These are phyloP conservation scores for Alectura lathami DNA, from an alignment of 2,113 vertebrate genomes.

Conservation along the genomic window DNA sequence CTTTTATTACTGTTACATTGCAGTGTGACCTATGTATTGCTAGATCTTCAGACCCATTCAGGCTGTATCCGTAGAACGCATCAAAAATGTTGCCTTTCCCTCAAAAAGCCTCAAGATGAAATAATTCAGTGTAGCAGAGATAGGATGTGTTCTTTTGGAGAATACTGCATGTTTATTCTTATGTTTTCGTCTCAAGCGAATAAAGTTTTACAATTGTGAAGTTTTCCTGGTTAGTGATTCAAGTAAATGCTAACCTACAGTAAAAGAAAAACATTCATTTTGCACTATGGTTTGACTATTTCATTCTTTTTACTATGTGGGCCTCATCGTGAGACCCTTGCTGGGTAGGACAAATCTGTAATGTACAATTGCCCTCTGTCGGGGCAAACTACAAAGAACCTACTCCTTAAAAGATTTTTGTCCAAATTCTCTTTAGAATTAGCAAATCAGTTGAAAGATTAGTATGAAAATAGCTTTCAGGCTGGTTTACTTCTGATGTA, in stretches of 20 bases:
- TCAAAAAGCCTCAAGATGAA: neutral
- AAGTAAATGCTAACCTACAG: neutral
- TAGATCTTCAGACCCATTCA: neutral
- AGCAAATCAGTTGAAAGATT: neutral
- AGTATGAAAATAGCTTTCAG: neutral
- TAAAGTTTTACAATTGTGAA: neutral
- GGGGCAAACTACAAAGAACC: neutral
- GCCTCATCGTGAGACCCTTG: neutral
- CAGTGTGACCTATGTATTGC: accelerated
- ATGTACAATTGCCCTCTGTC: neutral
- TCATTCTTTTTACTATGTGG: neutral
- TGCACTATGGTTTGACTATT: neutral
- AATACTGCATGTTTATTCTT: neutral
- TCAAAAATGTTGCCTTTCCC: neutral
- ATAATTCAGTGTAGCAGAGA: neutral
- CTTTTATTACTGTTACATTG: neutral
- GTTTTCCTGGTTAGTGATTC: neutral
- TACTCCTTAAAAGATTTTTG: neutral
- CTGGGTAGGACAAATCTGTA: neutral
- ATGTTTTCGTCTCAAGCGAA: neutral
- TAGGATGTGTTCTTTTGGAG: neutral
- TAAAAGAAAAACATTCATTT: neutral
- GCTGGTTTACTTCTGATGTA: neutral
- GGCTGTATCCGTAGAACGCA: neutral
- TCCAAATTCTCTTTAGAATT: neutral